Conservation (phyloP, 2,888 invertebrate species). For the Urechis unicinctus region DNA sequence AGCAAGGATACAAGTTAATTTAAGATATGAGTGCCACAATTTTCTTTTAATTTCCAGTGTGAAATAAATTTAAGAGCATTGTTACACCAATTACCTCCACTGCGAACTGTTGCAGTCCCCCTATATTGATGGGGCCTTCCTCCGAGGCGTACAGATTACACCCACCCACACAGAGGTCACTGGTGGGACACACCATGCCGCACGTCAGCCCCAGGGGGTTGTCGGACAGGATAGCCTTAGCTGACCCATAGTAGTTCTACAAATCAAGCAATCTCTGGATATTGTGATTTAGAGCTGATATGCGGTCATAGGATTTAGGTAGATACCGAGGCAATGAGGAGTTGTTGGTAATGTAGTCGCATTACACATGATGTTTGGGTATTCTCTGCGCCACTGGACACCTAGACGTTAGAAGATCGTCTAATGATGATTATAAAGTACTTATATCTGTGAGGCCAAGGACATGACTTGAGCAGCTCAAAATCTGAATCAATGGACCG, state of each 20-base stretch:
- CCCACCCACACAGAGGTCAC: conserved; percentile 95
- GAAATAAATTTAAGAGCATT: not conserved
- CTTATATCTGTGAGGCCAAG: too few species aligned
- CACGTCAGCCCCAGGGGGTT: conserved; percentile 72
- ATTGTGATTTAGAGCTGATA: not conserved
- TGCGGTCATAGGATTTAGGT: not conserved
- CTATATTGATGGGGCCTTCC: conserved; percentile 97
- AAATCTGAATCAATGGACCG: too few species aligned
- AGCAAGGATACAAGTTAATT: not conserved
- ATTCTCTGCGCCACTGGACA: too few species aligned
- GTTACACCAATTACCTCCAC: conserved; percentile 68
- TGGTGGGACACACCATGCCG: conserved; percentile 95
- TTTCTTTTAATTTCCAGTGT: too few species aligned
- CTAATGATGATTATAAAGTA: too few species aligned
- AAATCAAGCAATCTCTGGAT: conserved; percentile 16
- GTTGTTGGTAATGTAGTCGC: too few species aligned
- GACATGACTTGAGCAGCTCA: too few species aligned
- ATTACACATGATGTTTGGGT: too few species aligned
- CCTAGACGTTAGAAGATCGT: too few species aligned
- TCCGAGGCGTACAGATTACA: conserved; percentile 94
- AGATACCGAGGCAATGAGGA: too few species aligned
- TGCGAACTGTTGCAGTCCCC: conserved; percentile 95
- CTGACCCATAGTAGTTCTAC: conserved; percentile 94
- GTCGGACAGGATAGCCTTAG: conserved; percentile 90
- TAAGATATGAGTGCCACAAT: not conserved